These are phyloP conservation scores for Actias luna DNA, from an alignment of 2,888 invertebrate genomes.

Conservation along the genomic window DNA sequence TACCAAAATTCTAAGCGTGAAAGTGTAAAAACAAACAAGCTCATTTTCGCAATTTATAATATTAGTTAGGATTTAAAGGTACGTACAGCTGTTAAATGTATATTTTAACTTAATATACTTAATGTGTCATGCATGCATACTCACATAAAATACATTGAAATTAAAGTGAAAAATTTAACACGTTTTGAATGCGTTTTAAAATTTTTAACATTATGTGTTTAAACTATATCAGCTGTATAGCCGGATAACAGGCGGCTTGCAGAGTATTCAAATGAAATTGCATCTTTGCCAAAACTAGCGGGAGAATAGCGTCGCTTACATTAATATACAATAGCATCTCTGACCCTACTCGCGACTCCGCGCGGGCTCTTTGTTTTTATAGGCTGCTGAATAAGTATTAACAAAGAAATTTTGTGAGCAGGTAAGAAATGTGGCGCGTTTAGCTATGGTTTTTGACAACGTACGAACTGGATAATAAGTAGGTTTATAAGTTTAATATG, in stretches of 20 bases:
- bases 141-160: neutral
- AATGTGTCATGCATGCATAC: neutral
- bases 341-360: slow-evolving; percentile 68
- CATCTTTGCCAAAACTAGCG: slow-evolving; percentile 82
- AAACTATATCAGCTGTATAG: slow-evolving; percentile 69
- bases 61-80: too few relatives aligned
- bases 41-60: too few relatives aligned
- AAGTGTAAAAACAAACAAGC: too few relatives aligned
- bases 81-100: too few relatives aligned
- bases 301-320: slow-evolving; percentile 72
- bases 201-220: slow-evolving; percentile 76
- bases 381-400: slow-evolving; percentile 74
- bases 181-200: slow-evolving; percentile 26
- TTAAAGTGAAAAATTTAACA: neutral
- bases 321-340: slow-evolving; percentile 77
- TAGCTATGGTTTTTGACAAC: slow-evolving; percentile 39
- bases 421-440: slow-evolving; percentile 56
- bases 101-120: too few relatives aligned
- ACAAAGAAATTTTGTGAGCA: slow-evolving; percentile 63
- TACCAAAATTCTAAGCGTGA: too few relatives aligned
- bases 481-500: neutral
- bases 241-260: slow-evolving; percentile 73
- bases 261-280: slow-evolving; percentile 82
- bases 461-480: neutral
- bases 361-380: slow-evolving; percentile 74